Base-by-base conservation (phyloP, 2,113 vertebrate genomes). In the Pungitius pungitius region DNA sequence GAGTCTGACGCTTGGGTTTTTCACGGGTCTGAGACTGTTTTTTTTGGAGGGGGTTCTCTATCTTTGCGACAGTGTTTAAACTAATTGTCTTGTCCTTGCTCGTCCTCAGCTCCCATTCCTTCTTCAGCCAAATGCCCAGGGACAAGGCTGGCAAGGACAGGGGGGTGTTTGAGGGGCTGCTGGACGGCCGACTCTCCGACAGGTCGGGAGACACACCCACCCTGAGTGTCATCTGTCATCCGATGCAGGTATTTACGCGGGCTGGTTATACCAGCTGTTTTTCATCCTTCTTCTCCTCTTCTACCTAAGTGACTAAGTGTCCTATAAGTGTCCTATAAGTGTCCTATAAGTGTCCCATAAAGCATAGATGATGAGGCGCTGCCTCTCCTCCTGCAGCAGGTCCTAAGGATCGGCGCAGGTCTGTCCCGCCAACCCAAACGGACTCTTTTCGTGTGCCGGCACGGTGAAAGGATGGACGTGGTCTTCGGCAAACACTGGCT, bases 401-500 rank as follows among this genome's bases (percentile, higher is more conserved):
- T 95, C 3, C 91, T 96, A 87, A 89, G 95, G 78, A 90, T 96
- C 15, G 93, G 85, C 82, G 94, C 92, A 22, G 42, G 81, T 59
- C 94, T 95, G 70, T 81, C 93, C 0, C 93, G 94, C 0, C 93
- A 94, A n/a, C 95, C 94, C n/a, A 99, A 96, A 78, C 93, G 95
- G 52, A 95, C 95, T n/a, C 93, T 98, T n/a, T 98, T 98, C 0
- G 96, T 99, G 8, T 98, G 97, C 83, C 95, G 97, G 30, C 97
- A 99, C 0, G 97, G 97, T 0, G 97, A 99, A 82, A 94, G 97
- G 91, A 97, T 99, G 97, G 97, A 99, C 0, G 97, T 99, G 1
- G 97, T 98, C 1, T 99, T 99, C 83, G 97, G 97, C n/a, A 98
- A 97, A 91, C 96, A 97, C 82, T 99, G 97, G 97, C 84, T 97